These are phyloP conservation scores for Ceyx cyanopectus DNA, from an alignment of 2,113 vertebrate genomes.

Conservation along the genomic window DNA sequence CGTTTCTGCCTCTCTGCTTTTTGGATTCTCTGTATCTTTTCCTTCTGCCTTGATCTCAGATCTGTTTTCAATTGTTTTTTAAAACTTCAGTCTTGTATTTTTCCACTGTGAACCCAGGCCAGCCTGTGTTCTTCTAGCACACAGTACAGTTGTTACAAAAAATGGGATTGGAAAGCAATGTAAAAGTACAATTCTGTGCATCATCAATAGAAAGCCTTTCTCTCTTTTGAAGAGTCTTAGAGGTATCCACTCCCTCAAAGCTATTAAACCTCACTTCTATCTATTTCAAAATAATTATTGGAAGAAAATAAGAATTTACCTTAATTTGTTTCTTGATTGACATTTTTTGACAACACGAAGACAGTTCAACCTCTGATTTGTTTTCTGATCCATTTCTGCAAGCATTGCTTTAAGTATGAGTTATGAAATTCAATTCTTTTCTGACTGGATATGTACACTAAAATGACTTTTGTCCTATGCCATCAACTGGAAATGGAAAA, in stretches of 20 bases:
- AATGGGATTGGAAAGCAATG: not conserved
- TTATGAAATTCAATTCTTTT: not conserved
- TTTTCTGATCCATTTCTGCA: not conserved
- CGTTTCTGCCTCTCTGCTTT: not conserved
- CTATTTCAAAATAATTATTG: conserved; percentile 8
- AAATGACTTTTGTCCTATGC: not conserved
- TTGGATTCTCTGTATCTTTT: not conserved
- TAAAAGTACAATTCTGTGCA: not conserved
- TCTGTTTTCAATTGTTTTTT: not conserved
- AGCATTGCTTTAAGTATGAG: not conserved
- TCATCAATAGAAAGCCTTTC: not conserved
- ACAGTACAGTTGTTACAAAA: not conserved
- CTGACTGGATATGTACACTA: not conserved
- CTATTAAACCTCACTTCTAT: not conserved
- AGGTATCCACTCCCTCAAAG: not conserved
- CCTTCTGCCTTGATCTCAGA: not conserved
- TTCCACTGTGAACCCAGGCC: not conserved
- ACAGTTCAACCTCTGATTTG: not conserved
- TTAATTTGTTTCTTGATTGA: conserved; percentile 7
- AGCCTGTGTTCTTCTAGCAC: not conserved
- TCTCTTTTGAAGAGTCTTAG: not conserved
- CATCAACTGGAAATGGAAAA: not conserved
- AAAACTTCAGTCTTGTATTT: not conserved
- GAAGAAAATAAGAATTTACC: not conserved
- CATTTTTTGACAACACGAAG: not conserved